Conservation (phyloP, 2,888 invertebrate species). For the Meiosimyza platycephala region DNA sequence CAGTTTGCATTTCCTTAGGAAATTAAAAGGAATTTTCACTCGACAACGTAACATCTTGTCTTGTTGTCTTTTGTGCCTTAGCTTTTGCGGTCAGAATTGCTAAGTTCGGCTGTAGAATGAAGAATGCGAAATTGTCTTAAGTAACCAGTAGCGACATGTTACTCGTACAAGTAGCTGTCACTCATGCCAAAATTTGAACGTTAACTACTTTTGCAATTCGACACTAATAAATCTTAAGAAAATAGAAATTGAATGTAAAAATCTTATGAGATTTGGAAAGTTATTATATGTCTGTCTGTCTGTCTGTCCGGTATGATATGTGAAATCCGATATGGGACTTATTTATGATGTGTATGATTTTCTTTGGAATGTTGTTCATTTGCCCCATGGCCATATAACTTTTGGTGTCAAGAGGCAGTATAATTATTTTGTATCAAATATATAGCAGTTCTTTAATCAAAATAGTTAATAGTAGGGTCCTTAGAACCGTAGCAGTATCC, state of each 20-base stretch:
- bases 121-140: conserved; percentile 17
- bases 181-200: not conserved
- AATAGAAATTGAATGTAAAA: not conserved
- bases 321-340: conserved; percentile 28
- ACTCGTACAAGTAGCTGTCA: not conserved
- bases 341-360: conserved; percentile 17
- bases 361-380: not conserved
- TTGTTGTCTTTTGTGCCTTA: not conserved
- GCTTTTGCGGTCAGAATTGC: conserved; percentile 22
- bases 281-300: conserved; percentile 2
- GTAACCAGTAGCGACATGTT: conserved; percentile 14
- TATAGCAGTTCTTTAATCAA: too few species aligned
- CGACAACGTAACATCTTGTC: not conserved
- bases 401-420: too few species aligned
- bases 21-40: conserved; percentile 17
- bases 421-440: too few species aligned
- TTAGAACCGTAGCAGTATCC: too few species aligned
- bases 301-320: not conserved
- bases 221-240: conserved; percentile 28
- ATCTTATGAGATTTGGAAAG: conserved; percentile 12
- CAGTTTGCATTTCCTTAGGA: conserved; percentile 13
- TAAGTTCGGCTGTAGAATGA: not conserved
- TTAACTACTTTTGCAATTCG: not conserved
- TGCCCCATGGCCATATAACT: too few species aligned
- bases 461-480: too few species aligned